A percentile compares a stretch with the other conserved stretches of the same genome.
phyloP scores from a whole-genome alignment of 2,113 vertebrate genomes.

The Spea multiplicata region DNA sequence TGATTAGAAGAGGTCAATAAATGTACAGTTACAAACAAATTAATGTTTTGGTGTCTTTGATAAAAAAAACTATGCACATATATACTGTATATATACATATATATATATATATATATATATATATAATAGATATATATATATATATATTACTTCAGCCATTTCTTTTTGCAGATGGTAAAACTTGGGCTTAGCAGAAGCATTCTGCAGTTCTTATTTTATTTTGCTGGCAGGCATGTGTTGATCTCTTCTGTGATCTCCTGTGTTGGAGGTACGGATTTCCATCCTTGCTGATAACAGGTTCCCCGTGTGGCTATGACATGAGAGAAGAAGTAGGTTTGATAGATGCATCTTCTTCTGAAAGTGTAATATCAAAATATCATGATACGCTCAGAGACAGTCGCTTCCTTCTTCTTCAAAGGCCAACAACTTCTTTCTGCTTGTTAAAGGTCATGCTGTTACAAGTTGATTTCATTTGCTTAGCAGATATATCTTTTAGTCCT shows the following conservation, averaged over 20 bases:
- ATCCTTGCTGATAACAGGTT: slow-evolving; percentile 41
- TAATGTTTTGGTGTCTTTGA: too few species aligned
- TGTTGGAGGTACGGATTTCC: slow-evolving; percentile 46
- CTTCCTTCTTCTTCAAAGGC: slow-evolving; percentile 37
- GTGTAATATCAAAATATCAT: slow-evolving; percentile 46
- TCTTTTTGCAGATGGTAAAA: slow-evolving; percentile 42
- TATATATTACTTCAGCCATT: slow-evolving; percentile 21
- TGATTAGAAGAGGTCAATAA: too few species aligned
- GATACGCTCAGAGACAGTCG: slow-evolving; percentile 35
- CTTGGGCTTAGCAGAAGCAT: slow-evolving; percentile 35
- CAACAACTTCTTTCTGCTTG: slow-evolving; percentile 44
- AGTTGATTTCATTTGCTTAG: slow-evolving; percentile 44
- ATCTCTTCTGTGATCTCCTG: slow-evolving; percentile 40
- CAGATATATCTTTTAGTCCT: slow-evolving; percentile 30
- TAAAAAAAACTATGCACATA: too few species aligned
- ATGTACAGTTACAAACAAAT: too few species aligned
- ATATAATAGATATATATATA: too few species aligned
- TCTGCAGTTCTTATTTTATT: slow-evolving; percentile 44
- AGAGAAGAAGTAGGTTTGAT: slow-evolving; percentile 39
- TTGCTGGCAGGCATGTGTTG: slow-evolving; percentile 45
- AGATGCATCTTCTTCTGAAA: slow-evolving; percentile 43
- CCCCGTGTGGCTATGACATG: slow-evolving; percentile 34
- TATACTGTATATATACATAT: too few species aligned
- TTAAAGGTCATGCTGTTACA: slow-evolving; percentile 44
- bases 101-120: too few species aligned